Evolutionary conservation across 2,113 vertebrate genomes (phyloP), one percentile per base, ranked within the genome.

Genomic region (Murina feae): DNA sequence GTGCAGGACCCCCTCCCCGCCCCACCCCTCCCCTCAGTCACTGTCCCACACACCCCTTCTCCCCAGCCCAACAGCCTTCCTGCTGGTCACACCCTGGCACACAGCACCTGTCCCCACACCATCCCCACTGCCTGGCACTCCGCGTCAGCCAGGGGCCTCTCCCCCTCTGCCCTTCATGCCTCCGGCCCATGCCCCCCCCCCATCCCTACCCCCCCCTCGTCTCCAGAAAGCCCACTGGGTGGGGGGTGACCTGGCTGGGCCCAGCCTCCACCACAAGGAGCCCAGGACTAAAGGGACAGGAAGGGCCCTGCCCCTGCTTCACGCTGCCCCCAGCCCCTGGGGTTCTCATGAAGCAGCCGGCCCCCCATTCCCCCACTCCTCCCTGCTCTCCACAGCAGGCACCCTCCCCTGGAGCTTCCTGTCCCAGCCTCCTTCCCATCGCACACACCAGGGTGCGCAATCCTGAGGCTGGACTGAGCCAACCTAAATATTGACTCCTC

Each of bases 401-500:
- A 1, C 47, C n/a, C 11, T 35, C 8, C 88, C 72, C 44, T 53
- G 49, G 87, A 93, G 23, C 53, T 0, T 32, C 78, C 55, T 75
- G 83, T 39, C 47, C 84, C 84, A 85, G 63, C 78, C 82, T 85
- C 44, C 28, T 92, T 95, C 86, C 74, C 60, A 35, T 65, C 74
- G 49, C n/a, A 47, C 44, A 49, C n/a, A 39, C 39, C 79, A 86
- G 0, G 90, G 75, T 2, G 3, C 1, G 1, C 51, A 86, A 85
- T 44, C 75, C 84, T 49, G 81, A 85, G 75, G 85, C 85, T 72
- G 23, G 17, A 25, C 90, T 49, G 78, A 93, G 95, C 96, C 97
- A 94, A 90, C 90, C 95, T 96, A 96, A 98, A 97, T 94, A 97
- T 95, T 96, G 96, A 97, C 84, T 75, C 76, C 88, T 69, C 47